Evolutionary conservation across 2,888 invertebrate genomes (phyloP).

Genomic region (Reticulitermes lucifugus): DNA sequence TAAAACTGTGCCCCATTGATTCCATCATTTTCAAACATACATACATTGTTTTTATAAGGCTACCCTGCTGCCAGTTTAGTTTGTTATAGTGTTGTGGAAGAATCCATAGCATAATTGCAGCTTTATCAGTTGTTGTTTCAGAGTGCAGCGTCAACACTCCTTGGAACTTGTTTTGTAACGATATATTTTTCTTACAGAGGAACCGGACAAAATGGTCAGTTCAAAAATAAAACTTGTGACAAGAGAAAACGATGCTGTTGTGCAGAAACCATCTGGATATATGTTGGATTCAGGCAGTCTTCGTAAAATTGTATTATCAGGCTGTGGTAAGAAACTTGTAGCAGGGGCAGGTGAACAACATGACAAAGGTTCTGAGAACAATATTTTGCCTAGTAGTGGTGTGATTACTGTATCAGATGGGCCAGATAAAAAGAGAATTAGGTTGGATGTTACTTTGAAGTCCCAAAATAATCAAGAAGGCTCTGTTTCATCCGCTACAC

Average conservation of each 20-base stretch:
- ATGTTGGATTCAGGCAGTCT: neutral
- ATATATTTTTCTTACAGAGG: neutral
- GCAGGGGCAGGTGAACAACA: neutral
- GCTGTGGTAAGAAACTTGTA: neutral
- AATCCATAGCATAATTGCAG: too few relatives aligned
- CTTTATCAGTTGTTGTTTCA: too few relatives aligned
- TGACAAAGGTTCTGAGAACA: neutral
- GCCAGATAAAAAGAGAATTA: slow-evolving; percentile 16
- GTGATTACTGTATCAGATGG: neutral
- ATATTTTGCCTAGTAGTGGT: neutral
- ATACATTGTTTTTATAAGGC: too few relatives aligned
- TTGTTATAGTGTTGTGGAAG: too few relatives aligned
- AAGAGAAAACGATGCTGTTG: neutral
- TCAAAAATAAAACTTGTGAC: neutral
- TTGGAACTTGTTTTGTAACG: too few relatives aligned
- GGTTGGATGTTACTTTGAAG: neutral
- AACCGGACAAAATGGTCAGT: neutral
- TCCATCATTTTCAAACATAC: too few relatives aligned
- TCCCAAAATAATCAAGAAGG: neutral
- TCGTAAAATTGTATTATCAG: neutral
- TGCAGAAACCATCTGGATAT: neutral
- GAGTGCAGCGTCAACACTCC: too few relatives aligned
- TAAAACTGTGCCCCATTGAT: too few relatives aligned
- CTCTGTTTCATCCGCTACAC: neutral
- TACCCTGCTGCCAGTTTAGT: too few relatives aligned